Base-by-base conservation (phyloP, 53 echinoderm and acorn worm genomes). In the Pentamera pediparva region DNA sequence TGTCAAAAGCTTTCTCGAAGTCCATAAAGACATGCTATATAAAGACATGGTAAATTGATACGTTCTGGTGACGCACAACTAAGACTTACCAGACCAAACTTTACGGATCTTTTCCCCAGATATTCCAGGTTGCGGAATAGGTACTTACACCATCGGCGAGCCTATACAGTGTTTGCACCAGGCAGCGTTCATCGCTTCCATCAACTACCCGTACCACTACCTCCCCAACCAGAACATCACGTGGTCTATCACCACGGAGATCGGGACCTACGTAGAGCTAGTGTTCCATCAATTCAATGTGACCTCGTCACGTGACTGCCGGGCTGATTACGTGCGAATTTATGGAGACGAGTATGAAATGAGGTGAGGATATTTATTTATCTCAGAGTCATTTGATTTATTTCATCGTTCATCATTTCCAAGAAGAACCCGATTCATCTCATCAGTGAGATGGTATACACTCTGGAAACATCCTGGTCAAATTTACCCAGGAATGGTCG, bases 41-140 rank as follows among this genome's bases (percentile, higher is more conserved):
- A n/a, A n/a, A n/a, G n/a, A n/a, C n/a, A n/a, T n/a, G n/a, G n/a
- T n/a, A n/a, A n/a, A n/a, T n/a, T n/a, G n/a, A n/a, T n/a, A n/a
- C n/a, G n/a, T n/a, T n/a, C n/a, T n/a, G n/a, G n/a, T n/a, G n/a
- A n/a, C n/a, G n/a, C n/a, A n/a, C n/a, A n/a, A n/a, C n/a, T n/a
- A n/a, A n/a, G n/a, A n/a, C n/a, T n/a, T n/a, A n/a, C n/a, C n/a
- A n/a, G n/a, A n/a, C n/a, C n/a, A n/a, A n/a, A n/a, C n/a, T n/a
- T n/a, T n/a, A n/a, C n/a, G n/a, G n/a, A n/a, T 61, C 1, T 61
- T 35, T n/a, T 61, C 4, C 2, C 17, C 36, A 88, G 92, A 73
- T 49, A 75, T 85, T 15, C 88, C 92, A 26, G 92, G 92, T 29
- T 92, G 92, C 21, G 79, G 84, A 22, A 71, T 92, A n/a, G 92